Evolutionary conservation across 2,888 invertebrate species (phyloP), one percentile per base, ranked within the genome.

Genomic region (Archaeoteleia sp.): DNA sequence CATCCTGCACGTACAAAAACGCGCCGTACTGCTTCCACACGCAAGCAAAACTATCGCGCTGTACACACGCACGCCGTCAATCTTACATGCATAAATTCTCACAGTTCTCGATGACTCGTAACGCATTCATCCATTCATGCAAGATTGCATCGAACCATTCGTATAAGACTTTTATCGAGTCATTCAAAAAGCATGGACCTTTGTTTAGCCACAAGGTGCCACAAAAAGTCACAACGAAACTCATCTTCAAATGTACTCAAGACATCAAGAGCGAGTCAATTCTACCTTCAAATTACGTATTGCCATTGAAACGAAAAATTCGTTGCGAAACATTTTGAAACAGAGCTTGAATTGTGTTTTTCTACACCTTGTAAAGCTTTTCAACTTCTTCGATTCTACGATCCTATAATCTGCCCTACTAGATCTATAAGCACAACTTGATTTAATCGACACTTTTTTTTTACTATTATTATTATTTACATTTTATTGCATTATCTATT

Each of bases 171-270:
- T 42, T 39, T 60, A 43, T 27, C 60, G 54, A 54, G 40, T 60
- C 67, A 67, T 34, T 61, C 51, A 67, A 57, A 51, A 57, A 55
- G 32, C 49, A 42, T 60, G 35, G 40, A 23, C 10, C 9, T 30
- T 30, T 10, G 10, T 30, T 10, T 30, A 30, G 30, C 10, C 30
- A 10, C 30, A 30, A 30, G 30, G 30, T 10, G 30, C 10, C 10
- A 9, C 10, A 30, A 30, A 27, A 27, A 10, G 10, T 30, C 30
- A 10, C 10, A 30, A 30, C 10, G 10, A 30, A 10, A 30, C 10
- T 10, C 30, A 30, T 10, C 4, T 4, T 30, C 10, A 10, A 9
- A 30, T 10, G 10, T 30, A 27, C 10, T 10, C 10, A 20, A 20
- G 5, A 20, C 2, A 5, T 20, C 20, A 20, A 20, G 20, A 20